A percentile compares a stretch with the other conserved stretches of the same genome.
Evolutionary conservation across 2,113 vertebrate genomes (phyloP).

Genomic region (Elephas maximus): DNA sequence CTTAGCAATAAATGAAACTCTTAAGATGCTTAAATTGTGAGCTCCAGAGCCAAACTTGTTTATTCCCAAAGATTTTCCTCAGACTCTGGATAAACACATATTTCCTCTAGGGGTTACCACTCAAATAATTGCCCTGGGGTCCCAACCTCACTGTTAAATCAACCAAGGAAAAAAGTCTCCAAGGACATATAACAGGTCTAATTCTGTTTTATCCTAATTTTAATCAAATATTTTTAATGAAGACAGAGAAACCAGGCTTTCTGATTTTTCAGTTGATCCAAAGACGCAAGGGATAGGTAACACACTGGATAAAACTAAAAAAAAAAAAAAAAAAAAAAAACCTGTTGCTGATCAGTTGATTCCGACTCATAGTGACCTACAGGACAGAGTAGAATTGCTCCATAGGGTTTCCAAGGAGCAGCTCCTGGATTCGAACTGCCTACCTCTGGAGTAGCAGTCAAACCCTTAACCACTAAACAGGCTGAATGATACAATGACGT

Average conservation of each 20-base stretch:
- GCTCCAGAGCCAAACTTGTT: slow-evolving; percentile 68
- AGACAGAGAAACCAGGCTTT: neutral
- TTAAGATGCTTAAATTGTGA: slow-evolving; percentile 78
- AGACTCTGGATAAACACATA: slow-evolving; percentile 49
- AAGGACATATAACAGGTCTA: neutral
- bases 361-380: too few relatives aligned
- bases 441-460: too few relatives aligned
- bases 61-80: slow-evolving; percentile 68
- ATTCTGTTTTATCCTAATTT: slow-evolving; percentile 15
- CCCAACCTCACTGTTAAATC: neutral
- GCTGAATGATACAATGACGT: neutral
- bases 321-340: too few relatives aligned
- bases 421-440: too few relatives aligned
- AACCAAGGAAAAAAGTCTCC: neutral
- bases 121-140: neutral
- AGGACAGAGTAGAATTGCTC: too few relatives aligned
- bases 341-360: too few relatives aligned
- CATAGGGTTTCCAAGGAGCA: too few relatives aligned
- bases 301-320: neutral
- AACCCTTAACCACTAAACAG: neutral
- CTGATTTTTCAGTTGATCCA: slow-evolving; percentile 1
- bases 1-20: slow-evolving; percentile 81
- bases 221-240: slow-evolving; percentile 40
- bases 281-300: neutral
- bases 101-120: neutral